phyloP scores from a whole-genome alignment of 2,797 vertebrate genomes.

The Falco berigora region DNA sequence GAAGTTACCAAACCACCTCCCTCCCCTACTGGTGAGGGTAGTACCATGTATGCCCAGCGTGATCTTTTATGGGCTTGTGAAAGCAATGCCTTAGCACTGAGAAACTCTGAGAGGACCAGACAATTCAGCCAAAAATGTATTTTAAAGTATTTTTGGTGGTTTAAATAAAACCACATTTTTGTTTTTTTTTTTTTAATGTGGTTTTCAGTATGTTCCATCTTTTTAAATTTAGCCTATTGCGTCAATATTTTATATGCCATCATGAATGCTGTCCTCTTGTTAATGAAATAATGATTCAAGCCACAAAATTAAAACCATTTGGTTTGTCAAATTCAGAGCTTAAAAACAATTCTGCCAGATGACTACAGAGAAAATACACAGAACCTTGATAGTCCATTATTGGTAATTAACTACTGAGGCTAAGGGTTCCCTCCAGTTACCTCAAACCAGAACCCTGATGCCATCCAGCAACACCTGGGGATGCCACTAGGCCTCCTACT shows the following conservation, averaged over 20 bases:
- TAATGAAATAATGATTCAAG: conserved; percentile 66
- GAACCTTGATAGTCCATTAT: neutral
- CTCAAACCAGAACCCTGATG: neutral
- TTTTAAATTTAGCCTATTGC: conserved; percentile 62
- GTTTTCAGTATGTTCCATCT: conserved; percentile 31
- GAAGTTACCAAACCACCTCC: neutral
- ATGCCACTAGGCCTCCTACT: neutral
- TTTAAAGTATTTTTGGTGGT: conserved; percentile 53
- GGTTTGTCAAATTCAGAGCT: neutral
- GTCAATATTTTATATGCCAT: conserved; percentile 64
- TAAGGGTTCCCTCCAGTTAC: neutral
- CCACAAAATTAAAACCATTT: conserved; percentile 67
- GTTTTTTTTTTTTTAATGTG: conserved; percentile 17
- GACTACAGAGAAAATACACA: neutral
- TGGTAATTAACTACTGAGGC: neutral
- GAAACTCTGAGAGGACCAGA: conserved; percentile 3
- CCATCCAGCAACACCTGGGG: neutral
- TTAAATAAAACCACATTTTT: conserved; percentile 50
- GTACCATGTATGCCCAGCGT: neutral
- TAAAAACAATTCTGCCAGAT: neutral
- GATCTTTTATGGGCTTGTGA: conserved; percentile 29
- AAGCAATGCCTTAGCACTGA: neutral
- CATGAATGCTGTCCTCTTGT: conserved; percentile 47
- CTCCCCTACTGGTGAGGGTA: neutral
- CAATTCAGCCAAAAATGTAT: conserved; percentile 43